Conservation (phyloP, 2,797 vertebrate genomes). For the Tragopan temminckii region DNA sequence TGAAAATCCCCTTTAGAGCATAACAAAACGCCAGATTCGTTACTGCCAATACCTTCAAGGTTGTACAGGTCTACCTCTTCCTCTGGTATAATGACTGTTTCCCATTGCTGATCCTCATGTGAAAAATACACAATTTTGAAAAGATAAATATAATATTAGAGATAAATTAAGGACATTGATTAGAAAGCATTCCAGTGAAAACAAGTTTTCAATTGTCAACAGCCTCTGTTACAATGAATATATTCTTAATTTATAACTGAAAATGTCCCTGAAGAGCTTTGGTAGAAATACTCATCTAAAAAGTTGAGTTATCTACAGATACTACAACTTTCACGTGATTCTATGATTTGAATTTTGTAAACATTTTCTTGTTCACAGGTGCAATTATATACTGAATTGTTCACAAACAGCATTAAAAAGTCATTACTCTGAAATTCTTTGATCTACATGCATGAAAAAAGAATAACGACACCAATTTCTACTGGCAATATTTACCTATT, state of each 20-base stretch:
- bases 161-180: neutral
- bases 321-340: neutral
- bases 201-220: neutral
- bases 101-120: slow-evolving; percentile 90
- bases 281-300: neutral
- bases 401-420: neutral
- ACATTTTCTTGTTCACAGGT: rapidly evolving
- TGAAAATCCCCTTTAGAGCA: neutral
- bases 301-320: neutral
- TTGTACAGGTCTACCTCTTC: slow-evolving; percentile 88
- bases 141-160: neutral
- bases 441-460: neutral
- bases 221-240: neutral
- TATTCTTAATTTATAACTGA: neutral
- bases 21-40: neutral
- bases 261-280: neutral
- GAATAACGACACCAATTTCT: neutral
- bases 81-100: slow-evolving; percentile 89
- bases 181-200: neutral
- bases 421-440: neutral
- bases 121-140: slow-evolving; percentile 31
- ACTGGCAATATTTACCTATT: neutral
- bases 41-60: slow-evolving; percentile 86
- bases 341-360: neutral
- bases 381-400: neutral